Evolutionary conservation across 2,888 invertebrate species (phyloP), one percentile per base, ranked within the genome.

Genomic region (Microplitis deprimator): DNA sequence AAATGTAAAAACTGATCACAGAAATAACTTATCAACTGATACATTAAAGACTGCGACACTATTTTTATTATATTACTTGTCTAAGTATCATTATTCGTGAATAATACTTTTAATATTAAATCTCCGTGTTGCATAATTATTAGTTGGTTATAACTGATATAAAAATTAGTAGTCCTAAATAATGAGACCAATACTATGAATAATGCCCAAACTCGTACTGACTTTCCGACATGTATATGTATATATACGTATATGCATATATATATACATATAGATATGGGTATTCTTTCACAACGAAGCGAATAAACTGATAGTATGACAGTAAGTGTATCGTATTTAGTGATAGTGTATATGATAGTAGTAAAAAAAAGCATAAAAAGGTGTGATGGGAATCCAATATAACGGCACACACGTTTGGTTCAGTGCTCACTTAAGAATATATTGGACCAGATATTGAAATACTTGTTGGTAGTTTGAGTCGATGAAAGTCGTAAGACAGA

Each of bases 401-500:
- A 88, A 86, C 86, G 86, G 87, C 87, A 87, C 87, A 87, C 87
- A 87, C 88, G 87, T 86, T 87, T 85, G 41, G 65, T 73, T 67
- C 59, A 65, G 60, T 41, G 41, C 20, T 65, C 65, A 65, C 68
- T 85, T 85, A 84, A 84, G 86, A 87, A 88, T 88, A 88, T 88
- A 88, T 88, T 87, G 87, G 86, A 85, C 83, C 85, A 86, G 87
- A 88, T 88, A 88, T 88, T 88, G 88, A 88, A 88, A 88, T 88
- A 88, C 88, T 88, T 88, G 87, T 88, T 87, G 88, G 88, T 88
- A 88, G 88, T 88, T 88, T 87, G 86, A 87, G 86, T 88, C 86
- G 86, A 86, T 85, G 85, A 78, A 71, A 76, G 65, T 59, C 38
- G 73, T 16, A 60, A 61, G 61, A 71, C 13, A 61, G 61, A 40